Evolutionary conservation across 2,113 vertebrate genomes (phyloP).

Genomic region (Riparia riparia): DNA sequence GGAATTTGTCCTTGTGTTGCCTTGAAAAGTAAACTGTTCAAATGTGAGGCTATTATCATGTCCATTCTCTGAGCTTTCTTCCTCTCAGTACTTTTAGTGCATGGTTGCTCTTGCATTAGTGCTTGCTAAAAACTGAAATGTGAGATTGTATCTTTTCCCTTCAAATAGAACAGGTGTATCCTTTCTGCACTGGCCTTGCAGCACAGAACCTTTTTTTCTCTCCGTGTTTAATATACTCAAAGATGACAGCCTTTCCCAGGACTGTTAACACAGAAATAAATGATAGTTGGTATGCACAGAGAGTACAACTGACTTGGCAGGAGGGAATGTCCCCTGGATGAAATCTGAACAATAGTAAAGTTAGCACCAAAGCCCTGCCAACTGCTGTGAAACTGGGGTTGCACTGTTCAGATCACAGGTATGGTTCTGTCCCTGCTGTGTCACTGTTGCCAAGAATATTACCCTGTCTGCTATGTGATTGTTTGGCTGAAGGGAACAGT

Average conservation of each 20-base stretch:
- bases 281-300: background rate
- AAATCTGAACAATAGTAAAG: background rate
- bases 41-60: constrained; percentile 50
- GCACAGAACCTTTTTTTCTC: background rate
- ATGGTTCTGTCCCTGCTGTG: background rate
- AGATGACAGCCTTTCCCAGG: background rate
- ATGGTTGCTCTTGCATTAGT: background rate
- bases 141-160: background rate
- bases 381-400: background rate
- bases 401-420: rapidly evolving
- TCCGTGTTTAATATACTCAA: background rate
- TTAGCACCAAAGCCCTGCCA: rapidly evolving
- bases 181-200: background rate
- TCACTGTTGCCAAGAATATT: background rate
- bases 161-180: background rate
- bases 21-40: constrained; percentile 82
- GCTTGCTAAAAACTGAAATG: background rate
- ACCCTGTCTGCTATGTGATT: background rate
- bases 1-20: constrained; percentile 83
- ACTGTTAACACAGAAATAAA: background rate
- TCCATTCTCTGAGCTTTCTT: constrained; percentile 34
- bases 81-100: background rate
- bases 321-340: background rate
- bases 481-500: background rate
- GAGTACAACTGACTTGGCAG: background rate